These are phyloP conservation scores for Drosophila tani DNA, from an alignment of 1,140 invertebrate species.

Conservation along the genomic window DNA sequence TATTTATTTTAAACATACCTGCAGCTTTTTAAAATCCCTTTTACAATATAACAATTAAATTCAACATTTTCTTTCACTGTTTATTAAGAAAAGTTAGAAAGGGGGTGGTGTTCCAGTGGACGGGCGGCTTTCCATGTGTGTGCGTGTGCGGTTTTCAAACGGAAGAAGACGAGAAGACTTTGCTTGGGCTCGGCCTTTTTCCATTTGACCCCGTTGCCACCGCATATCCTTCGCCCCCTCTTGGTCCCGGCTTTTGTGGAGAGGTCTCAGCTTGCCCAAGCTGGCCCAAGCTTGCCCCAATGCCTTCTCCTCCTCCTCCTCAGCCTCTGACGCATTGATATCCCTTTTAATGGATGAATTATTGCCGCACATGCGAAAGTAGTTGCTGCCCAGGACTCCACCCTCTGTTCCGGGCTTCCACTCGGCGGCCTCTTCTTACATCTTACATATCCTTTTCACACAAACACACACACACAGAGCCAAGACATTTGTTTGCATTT, in stretches of 20 bases:
- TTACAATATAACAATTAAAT: background rate
- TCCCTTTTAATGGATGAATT: slow-evolving; percentile 85
- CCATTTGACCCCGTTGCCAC: slow-evolving; percentile 76
- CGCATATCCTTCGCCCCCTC: slow-evolving; percentile 16
- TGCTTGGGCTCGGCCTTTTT: slow-evolving; percentile 64
- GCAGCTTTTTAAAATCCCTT: background rate
- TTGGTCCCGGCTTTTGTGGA: slow-evolving; percentile 16
- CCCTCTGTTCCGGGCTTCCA: slow-evolving; percentile 50
- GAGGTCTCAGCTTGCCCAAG: slow-evolving; percentile 26
- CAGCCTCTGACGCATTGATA: slow-evolving; percentile 75
- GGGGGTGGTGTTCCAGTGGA: background rate
- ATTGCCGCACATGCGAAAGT: slow-evolving; percentile 85
- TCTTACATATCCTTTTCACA: slow-evolving; percentile 67
- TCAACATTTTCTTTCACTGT: slow-evolving; percentile 2
- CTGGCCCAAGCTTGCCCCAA: background rate
- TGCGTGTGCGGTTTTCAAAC: slow-evolving; percentile 77
- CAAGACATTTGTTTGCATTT: slow-evolving; percentile 80
- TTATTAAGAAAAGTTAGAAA: slow-evolving; percentile 36
- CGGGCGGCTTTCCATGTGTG: slow-evolving; percentile 26
- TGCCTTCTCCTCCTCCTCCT: slow-evolving; percentile 1
- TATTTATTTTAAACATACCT: no score
- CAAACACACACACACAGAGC: slow-evolving; percentile 34
- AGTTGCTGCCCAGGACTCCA: slow-evolving; percentile 66
- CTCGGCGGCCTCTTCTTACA: slow-evolving; percentile 54
- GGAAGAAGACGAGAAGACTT: slow-evolving; percentile 64